Percentiles rank a stretch among this genome's conserved stretches.
Evolutionary conservation across 2,113 vertebrate genomes (phyloP).

Genomic region (Turnix velox): DNA sequence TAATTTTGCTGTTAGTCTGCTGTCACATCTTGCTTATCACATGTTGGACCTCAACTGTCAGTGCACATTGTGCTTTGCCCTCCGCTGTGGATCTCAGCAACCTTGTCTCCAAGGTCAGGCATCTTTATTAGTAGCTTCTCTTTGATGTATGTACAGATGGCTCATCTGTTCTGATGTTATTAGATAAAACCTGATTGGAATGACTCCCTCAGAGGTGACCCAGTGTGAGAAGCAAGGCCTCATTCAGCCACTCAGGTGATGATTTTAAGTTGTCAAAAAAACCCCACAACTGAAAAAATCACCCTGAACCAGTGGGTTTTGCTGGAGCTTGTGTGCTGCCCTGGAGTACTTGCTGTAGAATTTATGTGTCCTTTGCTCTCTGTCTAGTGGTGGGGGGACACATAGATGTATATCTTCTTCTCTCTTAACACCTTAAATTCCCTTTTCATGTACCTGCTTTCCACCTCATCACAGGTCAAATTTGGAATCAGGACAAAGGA

Average conservation of each 20-base stretch:
- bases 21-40: neutral
- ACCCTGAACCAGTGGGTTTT: neutral
- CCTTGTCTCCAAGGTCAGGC: neutral
- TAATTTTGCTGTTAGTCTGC: slow-evolving; percentile 2
- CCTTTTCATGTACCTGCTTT: neutral
- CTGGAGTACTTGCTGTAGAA: neutral
- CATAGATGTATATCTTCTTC: rapidly evolving
- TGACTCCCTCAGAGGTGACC: neutral
- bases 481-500: neutral
- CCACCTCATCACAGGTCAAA: neutral
- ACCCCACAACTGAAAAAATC: neutral
- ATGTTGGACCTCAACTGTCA: neutral
- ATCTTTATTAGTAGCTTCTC: neutral
- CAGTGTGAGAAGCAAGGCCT: neutral
- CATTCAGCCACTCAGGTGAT: neutral
- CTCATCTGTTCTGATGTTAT: neutral
- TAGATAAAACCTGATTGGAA: neutral
- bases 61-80: neutral
- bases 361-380: neutral
- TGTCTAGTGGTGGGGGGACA: neutral
- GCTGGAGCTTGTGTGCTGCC: neutral
- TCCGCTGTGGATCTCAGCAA: neutral
- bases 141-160: neutral
- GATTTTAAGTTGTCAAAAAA: neutral
- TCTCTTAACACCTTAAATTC: neutral